These are phyloP conservation scores for Emydoidea blandingii DNA, from an alignment of 2,797 vertebrate species.

Conservation along the genomic window DNA sequence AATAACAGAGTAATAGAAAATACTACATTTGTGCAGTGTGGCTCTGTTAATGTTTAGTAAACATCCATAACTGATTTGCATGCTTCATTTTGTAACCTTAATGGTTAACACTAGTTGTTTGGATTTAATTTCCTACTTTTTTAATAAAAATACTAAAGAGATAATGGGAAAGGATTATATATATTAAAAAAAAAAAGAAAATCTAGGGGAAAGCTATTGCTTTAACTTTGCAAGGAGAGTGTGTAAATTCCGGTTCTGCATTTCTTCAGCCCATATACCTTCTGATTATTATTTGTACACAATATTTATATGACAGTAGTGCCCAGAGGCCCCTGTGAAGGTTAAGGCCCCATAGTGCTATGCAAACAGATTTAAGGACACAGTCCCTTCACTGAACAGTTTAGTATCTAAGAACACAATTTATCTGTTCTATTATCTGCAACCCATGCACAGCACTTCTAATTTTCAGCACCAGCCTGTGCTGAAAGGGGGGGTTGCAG, in stretches of 20 bases:
- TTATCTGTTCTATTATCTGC: neutral
- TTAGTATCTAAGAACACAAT: neutral
- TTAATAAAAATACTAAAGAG: neutral
- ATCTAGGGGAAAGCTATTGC: fast-evolving
- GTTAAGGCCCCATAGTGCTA: neutral
- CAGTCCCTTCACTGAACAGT: neutral
- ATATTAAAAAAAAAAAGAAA: neutral
- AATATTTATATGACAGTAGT: neutral
- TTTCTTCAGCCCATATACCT: neutral
- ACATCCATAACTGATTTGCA: fast-evolving
- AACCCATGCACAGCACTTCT: fast-evolving
- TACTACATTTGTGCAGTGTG: neutral
- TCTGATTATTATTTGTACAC: neutral
- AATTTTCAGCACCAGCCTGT: neutral
- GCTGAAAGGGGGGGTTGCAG: neutral
- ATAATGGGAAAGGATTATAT: neutral
- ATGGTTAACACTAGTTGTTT: fast-evolving
- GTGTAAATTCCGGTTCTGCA: fast-evolving
- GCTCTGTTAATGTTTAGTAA: neutral
- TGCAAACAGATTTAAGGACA: neutral
- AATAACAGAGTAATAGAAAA: neutral
- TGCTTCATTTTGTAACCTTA: neutral
- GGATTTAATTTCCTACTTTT: neutral
- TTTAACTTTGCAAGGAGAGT: neutral
- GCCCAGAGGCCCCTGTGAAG: neutral